phyloP scores from a whole-genome alignment of 2,888 invertebrate genomes.

The Drosophila affinis region DNA sequence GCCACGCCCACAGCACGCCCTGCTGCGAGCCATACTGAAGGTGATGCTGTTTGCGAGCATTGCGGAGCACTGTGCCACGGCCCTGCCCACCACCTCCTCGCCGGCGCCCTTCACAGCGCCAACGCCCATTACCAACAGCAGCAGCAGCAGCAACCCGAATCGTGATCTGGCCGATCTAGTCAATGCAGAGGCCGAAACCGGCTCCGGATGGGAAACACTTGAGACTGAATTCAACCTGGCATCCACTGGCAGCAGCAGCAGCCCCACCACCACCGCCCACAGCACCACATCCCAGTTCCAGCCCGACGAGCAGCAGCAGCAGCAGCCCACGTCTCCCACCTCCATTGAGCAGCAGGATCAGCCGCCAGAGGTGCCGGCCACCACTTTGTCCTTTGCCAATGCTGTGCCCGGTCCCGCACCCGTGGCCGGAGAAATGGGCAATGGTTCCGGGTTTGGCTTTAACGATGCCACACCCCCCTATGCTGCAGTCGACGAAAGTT shows the following conservation, averaged over 20 bases:
- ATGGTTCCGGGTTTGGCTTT: constrained; percentile 20
- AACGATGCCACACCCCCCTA: constrained; percentile 80
- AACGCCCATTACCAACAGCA: constrained; percentile 5
- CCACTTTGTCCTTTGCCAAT: constrained; percentile 78
- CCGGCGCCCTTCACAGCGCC: constrained; percentile 60
- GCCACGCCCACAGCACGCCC: constrained; percentile 63
- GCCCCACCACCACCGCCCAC: constrained; percentile 10
- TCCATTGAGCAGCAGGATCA: constrained; percentile 82
- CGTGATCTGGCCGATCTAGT: constrained; percentile 57
- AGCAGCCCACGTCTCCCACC: constrained; percentile 67
- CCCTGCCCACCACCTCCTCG: constrained; percentile 55
- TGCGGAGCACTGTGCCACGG: constrained; percentile 62
- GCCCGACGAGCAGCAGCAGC: constrained; percentile 7
- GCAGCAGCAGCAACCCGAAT: constrained; percentile 30
- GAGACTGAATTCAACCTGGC: constrained; percentile 71
- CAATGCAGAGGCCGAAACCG: constrained; percentile 49
- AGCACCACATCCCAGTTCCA: constrained; percentile 9
- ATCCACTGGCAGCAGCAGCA: too few relatives aligned
- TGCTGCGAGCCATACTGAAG: constrained; percentile 69
- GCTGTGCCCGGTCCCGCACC: constrained; percentile 61
- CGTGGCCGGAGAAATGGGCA: constrained; percentile 58
- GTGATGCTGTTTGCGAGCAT: constrained; percentile 73
- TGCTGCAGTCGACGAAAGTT: constrained; percentile 79
- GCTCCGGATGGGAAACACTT: constrained; percentile 69
- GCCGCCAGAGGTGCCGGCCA: constrained; percentile 75